Percentiles rank a stretch among this genome's conserved stretches.
Conservation (phyloP, 2,797 vertebrate genomes). For the Muscicapa striata region DNA sequence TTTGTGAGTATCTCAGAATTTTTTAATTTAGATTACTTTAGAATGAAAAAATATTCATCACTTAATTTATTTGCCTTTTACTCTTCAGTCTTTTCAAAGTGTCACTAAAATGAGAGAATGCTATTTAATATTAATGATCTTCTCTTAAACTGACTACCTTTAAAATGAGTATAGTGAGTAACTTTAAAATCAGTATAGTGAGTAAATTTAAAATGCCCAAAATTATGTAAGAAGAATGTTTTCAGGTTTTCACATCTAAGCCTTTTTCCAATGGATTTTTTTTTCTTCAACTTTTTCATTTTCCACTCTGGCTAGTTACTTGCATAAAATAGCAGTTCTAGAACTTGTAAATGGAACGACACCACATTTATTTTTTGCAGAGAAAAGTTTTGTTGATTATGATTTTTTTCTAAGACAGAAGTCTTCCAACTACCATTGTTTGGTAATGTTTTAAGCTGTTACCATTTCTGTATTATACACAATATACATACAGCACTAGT, state of each 20-base stretch:
- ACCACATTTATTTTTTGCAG: neutral
- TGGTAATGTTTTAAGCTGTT: neutral
- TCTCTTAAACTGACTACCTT: neutral
- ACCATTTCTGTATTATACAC: neutral
- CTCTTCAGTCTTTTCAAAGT: neutral
- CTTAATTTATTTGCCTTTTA: neutral
- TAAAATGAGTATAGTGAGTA: neutral
- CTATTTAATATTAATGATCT: neutral
- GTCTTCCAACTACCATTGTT: neutral
- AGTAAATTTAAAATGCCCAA: neutral
- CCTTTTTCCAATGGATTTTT: neutral
- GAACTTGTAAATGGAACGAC: neutral
- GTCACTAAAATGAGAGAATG: neutral
- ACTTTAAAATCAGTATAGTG: neutral
- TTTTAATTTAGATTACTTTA: neutral
- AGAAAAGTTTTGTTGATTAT: neutral
- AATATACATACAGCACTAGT: neutral
- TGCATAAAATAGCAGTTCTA: neutral
- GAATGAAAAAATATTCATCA: neutral
- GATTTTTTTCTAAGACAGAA: neutral
- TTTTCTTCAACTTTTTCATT: neutral
- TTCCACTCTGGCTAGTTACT: neutral
- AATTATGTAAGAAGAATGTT: neutral
- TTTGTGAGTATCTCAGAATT: neutral
- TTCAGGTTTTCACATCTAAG: neutral